A percentile compares a stretch with the other conserved stretches of the same genome.
Conservation (phyloP, 2,113 vertebrate species). For the Peromyscus leucopus region DNA sequence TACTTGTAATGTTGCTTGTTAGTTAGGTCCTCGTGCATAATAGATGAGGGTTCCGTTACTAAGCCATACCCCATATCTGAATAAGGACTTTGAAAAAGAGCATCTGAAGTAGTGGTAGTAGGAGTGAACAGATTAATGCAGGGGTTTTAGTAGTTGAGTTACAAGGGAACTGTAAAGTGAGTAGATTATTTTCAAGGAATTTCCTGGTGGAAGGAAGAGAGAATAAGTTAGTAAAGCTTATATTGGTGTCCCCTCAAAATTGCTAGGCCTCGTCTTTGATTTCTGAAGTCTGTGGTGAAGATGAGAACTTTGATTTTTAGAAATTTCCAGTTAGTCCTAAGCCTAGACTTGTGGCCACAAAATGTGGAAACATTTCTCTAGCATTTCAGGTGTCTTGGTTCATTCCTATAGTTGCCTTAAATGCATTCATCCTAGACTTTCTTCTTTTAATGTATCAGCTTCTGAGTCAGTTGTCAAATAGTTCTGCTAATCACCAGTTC, state of each 20-base stretch:
- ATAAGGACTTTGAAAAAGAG: neutral
- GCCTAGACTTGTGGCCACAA: neutral
- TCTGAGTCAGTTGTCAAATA: neutral
- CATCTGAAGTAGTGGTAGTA: neutral
- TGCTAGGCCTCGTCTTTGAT: neutral
- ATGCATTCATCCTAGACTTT: neutral
- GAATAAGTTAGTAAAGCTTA: neutral
- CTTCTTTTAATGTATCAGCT: neutral
- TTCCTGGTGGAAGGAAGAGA: neutral
- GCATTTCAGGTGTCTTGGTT: neutral
- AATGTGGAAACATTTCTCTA: neutral
- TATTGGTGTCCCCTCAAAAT: neutral
- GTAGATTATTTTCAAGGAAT: constrained; percentile 34
- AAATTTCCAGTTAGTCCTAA: neutral
- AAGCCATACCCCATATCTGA: neutral
- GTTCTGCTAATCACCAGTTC: neutral
- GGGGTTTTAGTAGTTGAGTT: neutral
- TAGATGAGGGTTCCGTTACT: neutral
- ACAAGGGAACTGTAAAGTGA: neutral
- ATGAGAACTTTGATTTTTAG: neutral
- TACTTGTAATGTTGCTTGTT: neutral
- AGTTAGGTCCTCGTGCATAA: neutral
- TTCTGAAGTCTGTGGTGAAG: neutral
- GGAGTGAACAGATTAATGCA: neutral
- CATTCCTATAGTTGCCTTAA: neutral